Conservation (phyloP, 2,888 invertebrate species). For the Timema cristinae region DNA sequence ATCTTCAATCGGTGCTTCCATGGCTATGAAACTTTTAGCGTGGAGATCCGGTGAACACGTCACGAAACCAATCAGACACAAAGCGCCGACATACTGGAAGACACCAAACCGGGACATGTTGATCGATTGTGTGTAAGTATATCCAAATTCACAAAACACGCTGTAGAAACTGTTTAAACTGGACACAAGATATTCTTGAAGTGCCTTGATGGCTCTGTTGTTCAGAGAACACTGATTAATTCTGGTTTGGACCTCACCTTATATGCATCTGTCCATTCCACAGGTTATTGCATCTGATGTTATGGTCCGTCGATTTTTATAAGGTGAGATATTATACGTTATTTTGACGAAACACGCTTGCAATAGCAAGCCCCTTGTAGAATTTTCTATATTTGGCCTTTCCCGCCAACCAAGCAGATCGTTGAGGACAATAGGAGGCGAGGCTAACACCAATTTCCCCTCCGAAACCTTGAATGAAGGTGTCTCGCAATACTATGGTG, state of each 20-base stretch:
- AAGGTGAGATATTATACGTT: too few species aligned
- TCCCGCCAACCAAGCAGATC: background rate
- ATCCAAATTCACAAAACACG: too few species aligned
- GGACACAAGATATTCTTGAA: too few species aligned
- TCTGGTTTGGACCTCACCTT: background rate
- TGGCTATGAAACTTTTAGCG: slow-evolving; percentile 1
- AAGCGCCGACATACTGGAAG: background rate
- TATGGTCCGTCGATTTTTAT: too few species aligned
- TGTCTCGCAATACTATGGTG: background rate
- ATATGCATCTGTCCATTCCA: background rate
- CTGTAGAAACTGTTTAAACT: too few species aligned
- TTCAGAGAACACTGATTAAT: background rate
- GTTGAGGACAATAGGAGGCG: slow-evolving; percentile 19
- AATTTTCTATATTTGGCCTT: background rate
- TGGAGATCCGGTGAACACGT: background rate
- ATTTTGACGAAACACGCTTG: too few species aligned
- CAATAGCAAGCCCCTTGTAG: background rate
- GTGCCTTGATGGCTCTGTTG: background rate
- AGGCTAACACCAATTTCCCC: slow-evolving; percentile 9
- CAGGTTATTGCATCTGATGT: background rate
- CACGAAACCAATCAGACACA: background rate
- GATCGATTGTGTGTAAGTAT: background rate
- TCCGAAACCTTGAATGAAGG: background rate
- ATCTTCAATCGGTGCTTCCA: slow-evolving; percentile 14
- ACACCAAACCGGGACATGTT: background rate